These are phyloP conservation scores for Athene cunicularia DNA, from an alignment of 2,113 vertebrate species.

Conservation along the genomic window DNA sequence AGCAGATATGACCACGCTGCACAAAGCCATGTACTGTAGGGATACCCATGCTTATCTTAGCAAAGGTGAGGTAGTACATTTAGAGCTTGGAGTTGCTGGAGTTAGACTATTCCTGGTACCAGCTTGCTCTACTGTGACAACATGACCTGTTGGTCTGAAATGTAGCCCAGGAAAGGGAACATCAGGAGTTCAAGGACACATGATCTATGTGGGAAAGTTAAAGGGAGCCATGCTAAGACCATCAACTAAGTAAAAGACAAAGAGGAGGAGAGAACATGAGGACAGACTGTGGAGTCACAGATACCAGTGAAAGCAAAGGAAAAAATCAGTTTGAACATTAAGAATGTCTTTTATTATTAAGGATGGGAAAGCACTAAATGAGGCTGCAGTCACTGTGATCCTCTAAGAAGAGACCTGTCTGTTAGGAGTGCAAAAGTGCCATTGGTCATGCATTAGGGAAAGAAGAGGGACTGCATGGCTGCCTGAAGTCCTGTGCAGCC, in stretches of 20 bases:
- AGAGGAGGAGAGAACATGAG: background rate
- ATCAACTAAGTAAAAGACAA: background rate
- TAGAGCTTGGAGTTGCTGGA: background rate
- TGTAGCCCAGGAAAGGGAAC: background rate
- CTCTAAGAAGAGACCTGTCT: background rate
- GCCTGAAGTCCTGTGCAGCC: background rate
- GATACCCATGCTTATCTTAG: background rate
- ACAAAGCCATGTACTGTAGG: background rate
- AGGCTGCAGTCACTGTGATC: background rate
- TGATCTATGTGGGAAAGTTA: background rate
- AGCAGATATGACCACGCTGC: background rate
- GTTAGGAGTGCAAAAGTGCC: background rate
- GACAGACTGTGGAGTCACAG: background rate
- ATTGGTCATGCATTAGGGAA: background rate
- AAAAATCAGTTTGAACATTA: background rate
- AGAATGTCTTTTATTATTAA: background rate
- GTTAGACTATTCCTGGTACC: background rate
- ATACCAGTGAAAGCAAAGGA: background rate
- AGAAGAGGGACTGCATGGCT: background rate
- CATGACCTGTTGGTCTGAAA: background rate
- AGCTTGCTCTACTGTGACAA: background rate
- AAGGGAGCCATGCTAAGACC: background rate
- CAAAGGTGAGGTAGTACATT: background rate
- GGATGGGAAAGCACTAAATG: background rate
- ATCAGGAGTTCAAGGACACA: background rate